These are phyloP conservation scores for Hyles euphorbiae DNA, from an alignment of 1,140 invertebrate genomes.

Conservation along the genomic window DNA sequence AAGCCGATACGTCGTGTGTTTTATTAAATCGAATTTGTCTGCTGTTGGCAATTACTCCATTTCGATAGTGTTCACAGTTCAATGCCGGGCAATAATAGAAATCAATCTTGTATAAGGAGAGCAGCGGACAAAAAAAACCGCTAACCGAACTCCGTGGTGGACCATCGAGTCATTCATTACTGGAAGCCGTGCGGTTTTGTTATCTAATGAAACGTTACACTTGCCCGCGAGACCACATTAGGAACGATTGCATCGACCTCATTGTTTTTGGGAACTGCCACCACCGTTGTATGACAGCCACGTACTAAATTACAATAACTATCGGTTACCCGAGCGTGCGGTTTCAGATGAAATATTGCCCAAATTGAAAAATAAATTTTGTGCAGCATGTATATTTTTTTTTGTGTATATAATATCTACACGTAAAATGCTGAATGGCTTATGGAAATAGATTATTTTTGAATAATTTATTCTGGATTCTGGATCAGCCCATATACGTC, in stretches of 20 bases:
- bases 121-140: constrained; percentile 58
- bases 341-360: too few relatives aligned
- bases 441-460: too few relatives aligned
- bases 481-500: too few relatives aligned
- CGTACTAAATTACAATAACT: constrained; percentile 1
- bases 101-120: constrained; percentile 57
- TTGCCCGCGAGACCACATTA: constrained; percentile 40
- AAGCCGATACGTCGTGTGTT: constrained; percentile 26
- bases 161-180: constrained; percentile 59
- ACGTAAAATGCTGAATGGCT: too few relatives aligned
- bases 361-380: too few relatives aligned
- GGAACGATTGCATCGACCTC: constrained; percentile 19
- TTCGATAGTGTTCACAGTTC: constrained; percentile 49
- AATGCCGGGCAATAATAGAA: constrained; percentile 53
- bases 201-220: constrained; percentile 55
- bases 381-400: too few relatives aligned
- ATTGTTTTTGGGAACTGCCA: constrained; percentile 21
- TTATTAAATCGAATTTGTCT: constrained; percentile 20
- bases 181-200: constrained; percentile 48
- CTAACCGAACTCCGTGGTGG: constrained; percentile 56
- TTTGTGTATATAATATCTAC: too few relatives aligned
- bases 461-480: too few relatives aligned
- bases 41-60: constrained; percentile 49
- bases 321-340: too few relatives aligned
- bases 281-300: neutral